Evolutionary conservation across 1,140 invertebrate genomes (phyloP), one percentile per base, ranked within the genome.

Genomic region (Cherax destructor): DNA sequence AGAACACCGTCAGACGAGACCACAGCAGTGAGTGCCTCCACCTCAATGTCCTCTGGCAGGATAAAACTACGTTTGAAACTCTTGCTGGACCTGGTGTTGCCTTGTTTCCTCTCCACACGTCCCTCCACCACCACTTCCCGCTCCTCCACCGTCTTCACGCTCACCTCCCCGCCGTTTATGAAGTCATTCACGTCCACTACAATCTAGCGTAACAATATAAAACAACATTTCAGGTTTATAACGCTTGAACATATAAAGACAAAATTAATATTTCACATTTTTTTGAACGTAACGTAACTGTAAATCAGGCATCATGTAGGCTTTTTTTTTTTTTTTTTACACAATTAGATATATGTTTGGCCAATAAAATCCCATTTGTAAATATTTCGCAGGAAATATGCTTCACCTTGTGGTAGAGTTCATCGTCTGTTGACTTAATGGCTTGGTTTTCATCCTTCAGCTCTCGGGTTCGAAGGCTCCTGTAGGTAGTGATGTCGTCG

Each of bases 151-250:
- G 83, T 85, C 88, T 85, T 91, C 61, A 91, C 88, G 7, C 6
- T 78, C 72, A 91, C 81, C n/a, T 91, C 88, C 3, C 88, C 88
- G 13, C 80, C 88, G n/a, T 79, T 79, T 21, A 59, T 65, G 74
- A 91, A 91, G n/a, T 91, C 88, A 18, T 91, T 72, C 30, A 85
- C 88, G 74, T 91, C 88, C 56, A 91, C 76, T 0, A 91, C 83
- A 61, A 84, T 78, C 88, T 91, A 65, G 16, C 13, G 61, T 21
- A 18, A 18, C 61, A 18, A 21, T 65, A 21, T 18, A 21, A 18
- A 5, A 65, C 1, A 21, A 21, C 2, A 13, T 9, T 56, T 10
- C n/a, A n/a, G n/a, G n/a, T n/a, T n/a, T 56, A 56, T n/a, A 56
- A 10, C 52, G 52, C 52, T 4, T 56, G 52, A 56, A 41, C 30